Conservation (phyloP, 2,888 invertebrate genomes). For the Lobophora halterata region DNA sequence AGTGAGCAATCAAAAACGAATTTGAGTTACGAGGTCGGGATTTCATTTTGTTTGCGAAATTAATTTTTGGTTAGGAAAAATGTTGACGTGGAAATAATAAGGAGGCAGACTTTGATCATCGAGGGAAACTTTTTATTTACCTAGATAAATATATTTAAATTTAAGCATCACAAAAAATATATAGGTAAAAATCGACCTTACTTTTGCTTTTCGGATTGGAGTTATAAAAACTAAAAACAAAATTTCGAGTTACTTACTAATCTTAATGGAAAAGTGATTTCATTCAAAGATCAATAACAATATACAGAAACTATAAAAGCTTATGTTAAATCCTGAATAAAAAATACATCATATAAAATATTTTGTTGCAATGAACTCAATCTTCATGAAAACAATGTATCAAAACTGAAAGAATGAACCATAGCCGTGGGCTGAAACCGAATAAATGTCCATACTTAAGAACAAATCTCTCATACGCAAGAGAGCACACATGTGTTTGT, state of each 20-base stretch:
- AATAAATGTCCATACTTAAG: slow-evolving; percentile 74
- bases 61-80: slow-evolving; percentile 25
- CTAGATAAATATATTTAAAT: too few species aligned
- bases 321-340: too few species aligned
- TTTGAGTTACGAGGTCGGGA: slow-evolving; percentile 43
- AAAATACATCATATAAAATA: slow-evolving; percentile 10
- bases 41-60: slow-evolving; percentile 37
- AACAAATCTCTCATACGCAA: slow-evolving; percentile 70
- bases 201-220: too few species aligned
- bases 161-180: too few species aligned
- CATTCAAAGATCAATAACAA: too few species aligned
- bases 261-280: too few species aligned
- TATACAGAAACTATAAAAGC: too few species aligned
- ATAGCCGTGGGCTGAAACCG: slow-evolving; percentile 69
- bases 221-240: too few species aligned
- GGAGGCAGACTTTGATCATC: background rate
- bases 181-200: too few species aligned
- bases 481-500: slow-evolving; percentile 59
- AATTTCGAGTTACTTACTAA: too few species aligned
- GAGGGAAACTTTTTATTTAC: too few species aligned
- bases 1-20: slow-evolving; percentile 60
- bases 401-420: slow-evolving; percentile 50
- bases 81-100: background rate
- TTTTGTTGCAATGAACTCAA: slow-evolving; percentile 26
- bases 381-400: slow-evolving; percentile 23